Percentiles rank a stretch among this genome's conserved stretches.
Evolutionary conservation across 1,140 invertebrate genomes (phyloP).

Genomic region (Achatina immaculata): DNA sequence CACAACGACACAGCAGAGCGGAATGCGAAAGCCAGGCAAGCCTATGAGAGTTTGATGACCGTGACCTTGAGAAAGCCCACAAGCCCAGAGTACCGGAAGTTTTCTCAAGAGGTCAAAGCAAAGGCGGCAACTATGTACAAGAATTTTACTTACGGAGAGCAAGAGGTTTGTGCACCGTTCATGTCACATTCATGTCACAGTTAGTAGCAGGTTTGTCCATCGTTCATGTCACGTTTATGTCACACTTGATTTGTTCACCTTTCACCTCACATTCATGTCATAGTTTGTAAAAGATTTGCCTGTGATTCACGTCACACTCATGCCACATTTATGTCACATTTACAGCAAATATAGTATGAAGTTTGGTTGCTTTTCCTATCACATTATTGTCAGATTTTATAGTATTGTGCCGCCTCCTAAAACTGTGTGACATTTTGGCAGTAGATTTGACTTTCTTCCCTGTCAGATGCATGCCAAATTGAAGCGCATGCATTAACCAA

Average conservation of each 20-base stretch:
- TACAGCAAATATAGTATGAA: too few species aligned
- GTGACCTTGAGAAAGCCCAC: slow-evolving; percentile 89
- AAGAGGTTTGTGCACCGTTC: slow-evolving; percentile 66
- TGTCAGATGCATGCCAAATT: background rate
- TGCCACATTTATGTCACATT: too few species aligned
- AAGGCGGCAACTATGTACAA: slow-evolving; percentile 85
- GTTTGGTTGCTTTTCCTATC: too few species aligned
- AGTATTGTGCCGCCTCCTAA: too few species aligned
- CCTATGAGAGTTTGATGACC: slow-evolving; percentile 90
- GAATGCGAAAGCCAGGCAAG: slow-evolving; percentile 87
- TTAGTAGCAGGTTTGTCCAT: slow-evolving; percentile 70
- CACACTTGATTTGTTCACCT: slow-evolving; percentile 68
- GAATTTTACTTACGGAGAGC: slow-evolving; percentile 75
- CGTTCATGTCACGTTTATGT: too few species aligned
- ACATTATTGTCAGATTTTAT: too few species aligned
- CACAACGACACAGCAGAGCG: slow-evolving; percentile 81
- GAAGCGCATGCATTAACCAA: background rate
- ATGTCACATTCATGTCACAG: slow-evolving; percentile 68
- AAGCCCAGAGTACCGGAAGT: slow-evolving; percentile 72
- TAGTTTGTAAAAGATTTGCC: too few species aligned
- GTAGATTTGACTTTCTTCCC: background rate
- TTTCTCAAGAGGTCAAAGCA: slow-evolving; percentile 84
- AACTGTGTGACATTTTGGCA: background rate
- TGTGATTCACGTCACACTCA: too few species aligned
- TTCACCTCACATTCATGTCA: too few species aligned